Evolutionary conservation across 2,113 vertebrate species (phyloP).

Genomic region (Cebus imitator): DNA sequence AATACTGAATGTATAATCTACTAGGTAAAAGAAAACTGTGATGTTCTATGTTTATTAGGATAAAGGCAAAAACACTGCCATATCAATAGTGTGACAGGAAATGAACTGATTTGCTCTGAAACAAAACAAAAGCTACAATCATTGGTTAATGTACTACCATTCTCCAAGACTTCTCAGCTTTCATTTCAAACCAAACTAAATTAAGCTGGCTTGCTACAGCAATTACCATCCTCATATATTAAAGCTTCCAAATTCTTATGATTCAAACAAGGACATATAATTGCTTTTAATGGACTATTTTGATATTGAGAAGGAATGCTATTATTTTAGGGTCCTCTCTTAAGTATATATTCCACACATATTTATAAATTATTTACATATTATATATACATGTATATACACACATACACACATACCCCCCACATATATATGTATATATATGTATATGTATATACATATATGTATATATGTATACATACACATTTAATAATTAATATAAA

Average conservation of each 20-base stretch:
- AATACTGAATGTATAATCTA: not conserved
- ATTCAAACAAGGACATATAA: not conserved
- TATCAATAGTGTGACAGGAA: not conserved
- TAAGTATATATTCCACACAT: not conserved
- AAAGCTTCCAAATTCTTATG: not conserved
- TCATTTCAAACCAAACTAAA: not conserved
- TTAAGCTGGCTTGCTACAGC: not conserved
- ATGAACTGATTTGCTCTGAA: not conserved
- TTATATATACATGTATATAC: not conserved
- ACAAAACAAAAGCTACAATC: not conserved
- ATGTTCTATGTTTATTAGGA: not conserved
- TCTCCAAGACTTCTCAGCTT: not conserved
- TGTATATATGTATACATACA: not conserved
- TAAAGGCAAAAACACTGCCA: not conserved
- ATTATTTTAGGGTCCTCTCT: not conserved
- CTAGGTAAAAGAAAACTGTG: not conserved
- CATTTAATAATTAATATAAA: not conserved
- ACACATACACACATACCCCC: too few species aligned
- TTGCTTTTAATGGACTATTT: not conserved
- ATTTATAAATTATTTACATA: not conserved
- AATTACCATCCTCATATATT: not conserved
- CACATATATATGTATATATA: too few species aligned
- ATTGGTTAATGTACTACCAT: not conserved
- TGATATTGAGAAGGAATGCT: not conserved
- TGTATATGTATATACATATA: not conserved